Percentiles rank a stretch among this genome's conserved stretches.
Conservation (phyloP, 2,113 vertebrate species). For the Todiramphus chloris region DNA sequence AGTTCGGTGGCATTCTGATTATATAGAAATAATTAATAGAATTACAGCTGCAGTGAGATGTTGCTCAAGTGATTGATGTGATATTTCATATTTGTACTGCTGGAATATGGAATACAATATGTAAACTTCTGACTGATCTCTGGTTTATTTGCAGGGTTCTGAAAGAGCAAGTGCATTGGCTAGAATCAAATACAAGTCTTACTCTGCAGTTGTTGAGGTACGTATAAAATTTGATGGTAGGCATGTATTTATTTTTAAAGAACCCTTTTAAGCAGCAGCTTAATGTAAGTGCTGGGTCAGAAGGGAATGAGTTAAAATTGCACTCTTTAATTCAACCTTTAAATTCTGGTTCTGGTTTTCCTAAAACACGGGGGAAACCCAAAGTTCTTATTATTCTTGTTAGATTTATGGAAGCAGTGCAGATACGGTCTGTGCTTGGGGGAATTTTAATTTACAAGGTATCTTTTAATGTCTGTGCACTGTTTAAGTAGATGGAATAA, state of each 20-base stretch:
- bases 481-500: not conserved
- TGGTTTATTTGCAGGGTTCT: conserved; percentile 77
- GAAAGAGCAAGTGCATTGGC: conserved; percentile 82
- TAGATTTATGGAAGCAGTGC: not conserved
- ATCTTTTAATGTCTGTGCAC: not conserved
- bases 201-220: conserved; percentile 82
- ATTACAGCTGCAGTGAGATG: not conserved
- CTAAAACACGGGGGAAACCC: not conserved
- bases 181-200: conserved; percentile 88
- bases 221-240: not conserved
- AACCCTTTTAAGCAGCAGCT: not conserved
- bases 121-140: not conserved
- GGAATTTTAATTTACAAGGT: not conserved
- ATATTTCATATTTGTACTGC: not conserved
- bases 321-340: not conserved
- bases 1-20: not conserved
- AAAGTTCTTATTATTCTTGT: not conserved
- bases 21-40: not conserved
- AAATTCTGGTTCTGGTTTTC: not conserved
- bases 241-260: not conserved
- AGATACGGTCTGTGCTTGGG: not conserved
- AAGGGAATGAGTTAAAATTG: not conserved
- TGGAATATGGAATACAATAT: not conserved
- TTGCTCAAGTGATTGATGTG: not conserved
- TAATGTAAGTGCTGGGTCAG: not conserved